Percentiles rank a stretch among this genome's conserved stretches.
Conservation (phyloP, 1,140 invertebrate genomes). For the Eriocheir sinensis region DNA sequence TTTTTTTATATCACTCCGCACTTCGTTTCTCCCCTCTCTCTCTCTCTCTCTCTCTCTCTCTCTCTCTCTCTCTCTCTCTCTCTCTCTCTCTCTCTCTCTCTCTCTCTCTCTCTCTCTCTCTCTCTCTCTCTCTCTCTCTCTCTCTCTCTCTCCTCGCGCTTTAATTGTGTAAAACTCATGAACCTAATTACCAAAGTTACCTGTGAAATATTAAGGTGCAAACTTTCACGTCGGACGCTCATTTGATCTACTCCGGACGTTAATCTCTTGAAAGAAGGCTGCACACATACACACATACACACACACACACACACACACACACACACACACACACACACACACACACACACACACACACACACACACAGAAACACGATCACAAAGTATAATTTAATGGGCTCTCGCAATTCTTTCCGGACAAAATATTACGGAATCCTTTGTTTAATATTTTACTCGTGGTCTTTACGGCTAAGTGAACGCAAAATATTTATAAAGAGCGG, state of each 20-base stretch:
- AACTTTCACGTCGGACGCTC: background rate
- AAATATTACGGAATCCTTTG: background rate
- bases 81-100: too few species aligned
- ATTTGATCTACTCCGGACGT: background rate
- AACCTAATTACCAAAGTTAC: background rate
- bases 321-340: background rate
- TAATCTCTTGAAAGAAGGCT: background rate
- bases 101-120: background rate
- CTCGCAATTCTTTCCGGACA: background rate
- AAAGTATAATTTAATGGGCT: background rate
- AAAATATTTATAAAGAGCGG: constrained; percentile 5
- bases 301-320: background rate
- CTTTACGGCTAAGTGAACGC: background rate
- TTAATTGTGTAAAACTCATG: background rate
- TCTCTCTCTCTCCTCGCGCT: background rate
- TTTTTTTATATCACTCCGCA: too few species aligned
- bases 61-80: too few species aligned
- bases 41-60: too few species aligned
- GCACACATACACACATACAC: background rate
- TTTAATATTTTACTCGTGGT: too few species aligned
- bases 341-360: background rate
- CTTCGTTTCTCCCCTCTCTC: too few species aligned
- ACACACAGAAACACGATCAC: too few species aligned
- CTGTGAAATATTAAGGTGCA: background rate
- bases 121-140: background rate